Evolutionary conservation across 2,797 vertebrate species (phyloP), one percentile per base, ranked within the genome.

Genomic region (Jordanella pulchra): DNA sequence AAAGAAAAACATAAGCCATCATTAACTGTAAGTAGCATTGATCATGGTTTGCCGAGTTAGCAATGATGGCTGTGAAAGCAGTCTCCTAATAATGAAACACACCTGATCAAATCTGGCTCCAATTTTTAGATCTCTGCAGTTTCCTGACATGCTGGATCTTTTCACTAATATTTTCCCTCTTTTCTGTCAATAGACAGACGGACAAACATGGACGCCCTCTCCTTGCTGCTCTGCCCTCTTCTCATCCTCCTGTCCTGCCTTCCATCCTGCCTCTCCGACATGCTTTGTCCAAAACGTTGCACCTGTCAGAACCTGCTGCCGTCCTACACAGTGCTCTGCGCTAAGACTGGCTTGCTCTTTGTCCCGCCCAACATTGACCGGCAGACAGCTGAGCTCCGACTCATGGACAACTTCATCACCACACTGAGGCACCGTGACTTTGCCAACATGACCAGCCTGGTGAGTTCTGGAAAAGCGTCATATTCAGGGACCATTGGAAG

Each of bases 401-500:
- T 97, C 71, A 96, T 96, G 69, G 96, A 97, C 93, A 97, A 97
- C 93, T 97, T 97, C 95, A 97, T 97, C 80, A 96, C 96, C 0
- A 94, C 95, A 0, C 93, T 97, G 83, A 90, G 96, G 51, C 95
- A 95, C 84, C 94, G 94, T 0, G 96, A 97, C 93, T 96, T 97
- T 45, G 95, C 96, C 89, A 97, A 97, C 92, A 97, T 97, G 96
- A 96, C 95, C 15, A 96, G 96, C 79, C 94, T 97, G 90, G 91
- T 93, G 30, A 81, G 90, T 53, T 25, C 65, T 53, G 14, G 1
- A 28, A 3, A 42, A 55, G 18, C 60, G 68, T 75, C 17, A 21
- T n/a, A 1, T 6, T 45, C 55, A 47, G 15, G 10, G 35, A 55
- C 47, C 47, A 47, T 13, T 47, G 45, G 45, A 47, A 47, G 45